phyloP scores from a whole-genome alignment of 2,113 vertebrate species.

The Neogale vison region DNA sequence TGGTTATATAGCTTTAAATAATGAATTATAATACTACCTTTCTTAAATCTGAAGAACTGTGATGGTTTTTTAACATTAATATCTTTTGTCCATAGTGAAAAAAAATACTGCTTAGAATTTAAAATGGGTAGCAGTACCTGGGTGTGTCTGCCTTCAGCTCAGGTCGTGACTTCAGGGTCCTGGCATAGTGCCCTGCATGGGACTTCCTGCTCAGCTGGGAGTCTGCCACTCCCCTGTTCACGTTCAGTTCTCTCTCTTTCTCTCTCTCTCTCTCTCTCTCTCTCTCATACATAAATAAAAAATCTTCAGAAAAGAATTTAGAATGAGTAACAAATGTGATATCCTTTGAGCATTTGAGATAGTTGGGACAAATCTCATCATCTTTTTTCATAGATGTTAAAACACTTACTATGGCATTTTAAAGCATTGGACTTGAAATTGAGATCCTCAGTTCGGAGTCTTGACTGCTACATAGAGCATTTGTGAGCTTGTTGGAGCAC shows the following conservation, averaged over 20 bases:
- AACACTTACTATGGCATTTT: neutral
- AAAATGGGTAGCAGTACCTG: neutral
- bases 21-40: neutral
- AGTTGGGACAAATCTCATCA: neutral
- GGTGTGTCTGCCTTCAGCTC: too few relatives aligned
- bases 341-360: neutral
- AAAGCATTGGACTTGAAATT: neutral
- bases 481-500: neutral
- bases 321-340: neutral
- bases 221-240: too few relatives aligned
- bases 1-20: neutral
- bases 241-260: too few relatives aligned
- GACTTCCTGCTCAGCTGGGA: too few relatives aligned
- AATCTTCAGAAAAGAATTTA: neutral
- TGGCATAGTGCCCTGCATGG: too few relatives aligned
- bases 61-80: neutral
- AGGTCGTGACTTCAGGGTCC: too few relatives aligned
- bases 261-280: too few relatives aligned
- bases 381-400: neutral
- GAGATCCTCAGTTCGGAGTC: neutral
- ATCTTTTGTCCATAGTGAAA: neutral
- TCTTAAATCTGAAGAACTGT: neutral
- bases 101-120: neutral
- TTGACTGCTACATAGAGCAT: neutral
- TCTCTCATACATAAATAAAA: too few relatives aligned